phyloP scores from a whole-genome alignment of 2,888 invertebrate genomes.

The Agrochola lota region DNA sequence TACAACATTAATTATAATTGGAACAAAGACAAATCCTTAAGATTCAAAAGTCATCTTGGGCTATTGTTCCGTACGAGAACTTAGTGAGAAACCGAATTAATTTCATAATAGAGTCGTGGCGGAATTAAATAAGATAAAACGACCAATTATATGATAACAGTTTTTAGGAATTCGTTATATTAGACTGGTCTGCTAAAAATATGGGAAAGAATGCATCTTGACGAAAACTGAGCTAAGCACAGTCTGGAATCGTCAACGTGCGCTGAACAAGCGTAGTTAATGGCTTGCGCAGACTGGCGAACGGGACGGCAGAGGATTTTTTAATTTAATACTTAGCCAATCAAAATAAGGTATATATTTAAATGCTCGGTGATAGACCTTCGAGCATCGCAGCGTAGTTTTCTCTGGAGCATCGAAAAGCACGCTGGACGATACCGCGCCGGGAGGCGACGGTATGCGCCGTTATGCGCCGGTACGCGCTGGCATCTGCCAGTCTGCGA shows the following conservation, averaged over 20 bases:
- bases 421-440: too few species aligned
- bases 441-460: too few species aligned
- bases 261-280: background rate
- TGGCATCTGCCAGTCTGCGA: too few species aligned
- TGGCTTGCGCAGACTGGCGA: too few species aligned
- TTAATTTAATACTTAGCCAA: too few species aligned
- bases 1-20: constrained; percentile 43
- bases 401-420: too few species aligned
- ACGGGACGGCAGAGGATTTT: too few species aligned
- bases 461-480: too few species aligned
- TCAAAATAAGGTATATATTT: too few species aligned
- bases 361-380: too few species aligned
- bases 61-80: constrained; percentile 57
- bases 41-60: constrained; percentile 48
- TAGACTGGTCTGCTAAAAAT: background rate
- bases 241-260: background rate
- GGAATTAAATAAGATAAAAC: constrained; percentile 48
- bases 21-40: constrained; percentile 42
- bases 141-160: constrained; percentile 34
- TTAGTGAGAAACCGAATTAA: constrained; percentile 47
- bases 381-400: too few species aligned
- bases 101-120: constrained; percentile 41
- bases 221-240: background rate
- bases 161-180: constrained; percentile 1
- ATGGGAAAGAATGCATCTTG: background rate